Conservation (phyloP, 1,140 invertebrate species). For the Psilanteris sp. region DNA sequence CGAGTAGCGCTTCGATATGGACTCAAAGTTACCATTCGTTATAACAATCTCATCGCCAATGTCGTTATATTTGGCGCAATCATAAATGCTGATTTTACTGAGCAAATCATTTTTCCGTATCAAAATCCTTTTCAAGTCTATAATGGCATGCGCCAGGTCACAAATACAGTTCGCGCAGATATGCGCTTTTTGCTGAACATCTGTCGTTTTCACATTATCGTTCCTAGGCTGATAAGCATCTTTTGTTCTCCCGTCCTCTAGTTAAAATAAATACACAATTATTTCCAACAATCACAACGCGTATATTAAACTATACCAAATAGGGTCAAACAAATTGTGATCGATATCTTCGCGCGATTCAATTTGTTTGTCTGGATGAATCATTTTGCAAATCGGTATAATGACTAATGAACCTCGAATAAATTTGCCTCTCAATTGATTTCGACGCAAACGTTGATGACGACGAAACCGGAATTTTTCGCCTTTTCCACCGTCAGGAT, state of each 20-base stretch:
- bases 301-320: no score
- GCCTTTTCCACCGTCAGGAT: not conserved
- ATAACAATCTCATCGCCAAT: constrained; percentile 67
- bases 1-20: constrained; percentile 48
- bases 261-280: not conserved
- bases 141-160: constrained; percentile 57
- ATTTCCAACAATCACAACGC: not conserved
- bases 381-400: no score
- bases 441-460: constrained; percentile 1
- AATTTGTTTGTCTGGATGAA: no score
- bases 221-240: constrained; percentile 20
- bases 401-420: no score
- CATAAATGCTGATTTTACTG: constrained; percentile 59
- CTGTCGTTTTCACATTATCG: constrained; percentile 37
- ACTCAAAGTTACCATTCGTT: constrained; percentile 46
- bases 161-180: constrained; percentile 69
- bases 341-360: no score
- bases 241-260: constrained; percentile 6
- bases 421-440: not conserved
- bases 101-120: constrained; percentile 57
- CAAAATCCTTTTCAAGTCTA: constrained; percentile 60
- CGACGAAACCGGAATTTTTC: constrained; percentile 5
- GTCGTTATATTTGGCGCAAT: constrained; percentile 65
- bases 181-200: constrained; percentile 8
- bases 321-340: no score